Evolutionary conservation across 2,113 vertebrate genomes (phyloP), one percentile per base, ranked within the genome.

Genomic region (Pongo abelii): DNA sequence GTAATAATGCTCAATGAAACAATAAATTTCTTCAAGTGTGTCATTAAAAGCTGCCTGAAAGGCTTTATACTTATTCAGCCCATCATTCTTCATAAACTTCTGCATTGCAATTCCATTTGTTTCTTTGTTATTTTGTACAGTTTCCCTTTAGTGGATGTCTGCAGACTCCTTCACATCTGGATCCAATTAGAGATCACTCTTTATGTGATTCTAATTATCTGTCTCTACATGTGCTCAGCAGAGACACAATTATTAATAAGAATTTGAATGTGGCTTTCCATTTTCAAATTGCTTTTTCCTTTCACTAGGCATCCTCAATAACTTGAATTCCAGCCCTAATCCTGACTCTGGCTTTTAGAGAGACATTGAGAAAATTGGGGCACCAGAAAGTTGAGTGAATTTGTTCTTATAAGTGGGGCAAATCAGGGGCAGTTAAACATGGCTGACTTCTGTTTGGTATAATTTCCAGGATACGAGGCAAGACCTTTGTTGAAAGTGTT

Each of bases 121-220:
- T 92, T 91, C 93, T 94, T 93, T 46, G 80, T 96, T 96, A 85
- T 85, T 97, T 96, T 57, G 8, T 32, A 96, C 61, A 84, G 84
- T 74, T 79, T 94, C 78, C 50, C 94, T 97, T 97, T 98, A 97
- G 90, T 86, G 94, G 74, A 50, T 97, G 64, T 93, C 96, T 97
- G 95, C 80, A 1, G 38, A 93, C 94, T 70, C 59, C 85, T 97
- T 98, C 70, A 94, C 46, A 97, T 97, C 98, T 97, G 97, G 81
- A 94, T 97, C 43, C 69, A 97, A 81, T 75, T 97, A 98, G 94
- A 97, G 98, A 97, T 74, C 91, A 94, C 94, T 97, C 94, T 97
- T 97, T 97, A 97, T 98, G 89, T 93, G 97, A 97, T 96, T 97
- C 95, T 98, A 97, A 98, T 98, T 98, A 98, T 98, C 95, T 98